These are phyloP conservation scores for Phortica magna DNA, from an alignment of 2,888 invertebrate species.

Conservation along the genomic window DNA sequence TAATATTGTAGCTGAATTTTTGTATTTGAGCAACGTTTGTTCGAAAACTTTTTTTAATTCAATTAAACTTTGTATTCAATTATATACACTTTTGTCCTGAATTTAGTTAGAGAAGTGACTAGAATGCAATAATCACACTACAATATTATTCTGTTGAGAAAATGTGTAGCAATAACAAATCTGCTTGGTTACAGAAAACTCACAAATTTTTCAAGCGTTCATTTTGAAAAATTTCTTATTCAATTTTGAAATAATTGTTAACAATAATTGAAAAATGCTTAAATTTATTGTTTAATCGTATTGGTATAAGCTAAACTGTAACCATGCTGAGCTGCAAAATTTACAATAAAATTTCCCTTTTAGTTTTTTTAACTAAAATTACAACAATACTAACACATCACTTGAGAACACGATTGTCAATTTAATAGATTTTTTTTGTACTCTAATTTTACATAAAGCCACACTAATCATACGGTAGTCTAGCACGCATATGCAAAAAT, in stretches of 20 bases:
- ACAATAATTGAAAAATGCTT: too few species aligned
- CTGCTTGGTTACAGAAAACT: conserved; percentile 46
- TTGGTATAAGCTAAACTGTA: background rate
- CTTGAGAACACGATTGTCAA: background rate
- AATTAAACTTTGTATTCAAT: background rate
- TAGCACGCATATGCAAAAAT: too few species aligned
- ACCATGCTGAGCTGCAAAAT: background rate
- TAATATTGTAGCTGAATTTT: conserved; percentile 74
- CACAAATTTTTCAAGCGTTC: background rate
- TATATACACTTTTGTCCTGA: background rate
- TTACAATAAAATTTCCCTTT: background rate
- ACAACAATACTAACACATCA: background rate
- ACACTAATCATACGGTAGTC: too few species aligned
- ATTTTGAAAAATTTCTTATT: too few species aligned
- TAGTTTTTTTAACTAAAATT: background rate
- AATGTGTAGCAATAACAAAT: conserved; percentile 53
- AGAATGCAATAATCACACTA: conserved; percentile 61
- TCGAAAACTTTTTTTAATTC: conserved; percentile 3
- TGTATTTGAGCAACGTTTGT: conserved; percentile 52
- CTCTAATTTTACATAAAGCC: too few species aligned
- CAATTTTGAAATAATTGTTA: too few species aligned
- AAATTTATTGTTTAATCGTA: too few species aligned
- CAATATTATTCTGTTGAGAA: conserved; percentile 72
- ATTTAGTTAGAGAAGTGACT: conserved; percentile 10
- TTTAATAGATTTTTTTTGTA: too few species aligned